These are phyloP conservation scores for Trachymyrmex cornetzi DNA, from an alignment of 1,140 invertebrate species.

Conservation along the genomic window DNA sequence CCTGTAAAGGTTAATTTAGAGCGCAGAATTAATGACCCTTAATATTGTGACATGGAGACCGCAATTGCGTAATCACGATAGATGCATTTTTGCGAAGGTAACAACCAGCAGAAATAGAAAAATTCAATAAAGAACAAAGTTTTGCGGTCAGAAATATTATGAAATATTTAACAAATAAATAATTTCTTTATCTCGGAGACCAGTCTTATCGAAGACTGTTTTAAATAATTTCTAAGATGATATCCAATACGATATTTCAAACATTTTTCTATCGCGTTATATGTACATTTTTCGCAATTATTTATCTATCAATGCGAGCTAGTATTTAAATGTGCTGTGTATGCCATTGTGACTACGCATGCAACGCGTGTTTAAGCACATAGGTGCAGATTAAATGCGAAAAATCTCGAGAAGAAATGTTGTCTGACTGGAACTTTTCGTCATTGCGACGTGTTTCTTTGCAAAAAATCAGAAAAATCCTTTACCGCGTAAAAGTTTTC, in stretches of 20 bases:
- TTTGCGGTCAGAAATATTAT: neutral
- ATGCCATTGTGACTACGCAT: slow-evolving; percentile 54
- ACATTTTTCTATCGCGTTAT: neutral
- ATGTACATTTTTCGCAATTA: neutral
- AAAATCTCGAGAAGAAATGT: slow-evolving; percentile 59
- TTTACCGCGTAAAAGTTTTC: neutral
- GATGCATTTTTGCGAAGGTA: slow-evolving; percentile 35
- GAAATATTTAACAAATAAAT: neutral
- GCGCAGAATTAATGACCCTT: neutral
- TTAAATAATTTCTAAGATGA: neutral
- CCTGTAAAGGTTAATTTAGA: too few species aligned
- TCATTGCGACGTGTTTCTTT: neutral
- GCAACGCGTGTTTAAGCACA: slow-evolving; percentile 69
- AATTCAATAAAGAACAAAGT: neutral
- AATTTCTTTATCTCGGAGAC: neutral
- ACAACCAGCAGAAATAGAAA: slow-evolving; percentile 40
- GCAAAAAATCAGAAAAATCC: neutral
- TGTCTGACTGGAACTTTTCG: neutral
- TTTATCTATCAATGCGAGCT: neutral
- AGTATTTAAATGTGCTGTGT: slow-evolving; percentile 10
- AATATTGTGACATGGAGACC: neutral
- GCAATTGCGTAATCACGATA: slow-evolving; percentile 6
- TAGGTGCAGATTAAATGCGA: slow-evolving; percentile 40
- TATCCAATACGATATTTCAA: neutral
- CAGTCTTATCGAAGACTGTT: neutral